Evolutionary conservation across 2,888 invertebrate genomes (phyloP).

Genomic region (Watsonalla binaria): DNA sequence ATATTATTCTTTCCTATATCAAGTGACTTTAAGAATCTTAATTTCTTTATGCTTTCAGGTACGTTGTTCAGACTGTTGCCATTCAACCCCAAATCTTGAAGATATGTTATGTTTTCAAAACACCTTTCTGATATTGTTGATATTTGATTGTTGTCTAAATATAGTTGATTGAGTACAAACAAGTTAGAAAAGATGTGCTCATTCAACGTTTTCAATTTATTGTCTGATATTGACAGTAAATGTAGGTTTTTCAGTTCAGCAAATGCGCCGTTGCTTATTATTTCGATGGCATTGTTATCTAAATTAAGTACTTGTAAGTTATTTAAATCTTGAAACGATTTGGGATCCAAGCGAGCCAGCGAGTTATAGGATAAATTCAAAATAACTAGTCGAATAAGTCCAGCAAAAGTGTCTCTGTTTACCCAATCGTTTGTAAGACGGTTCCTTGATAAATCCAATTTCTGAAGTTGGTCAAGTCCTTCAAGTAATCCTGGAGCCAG

Average conservation of each 20-base stretch:
- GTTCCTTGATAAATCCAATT: conserved; percentile 86
- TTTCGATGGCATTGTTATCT: conserved; percentile 84
- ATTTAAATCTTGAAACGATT: conserved; percentile 85
- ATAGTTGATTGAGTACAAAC: conserved; percentile 84
- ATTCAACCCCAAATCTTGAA: conserved; percentile 87
- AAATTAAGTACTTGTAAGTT: conserved; percentile 86
- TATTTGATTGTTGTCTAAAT: conserved; percentile 85
- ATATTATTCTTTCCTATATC: conserved; percentile 91
- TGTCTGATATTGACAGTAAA: conserved; percentile 85
- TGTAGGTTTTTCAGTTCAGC: conserved; percentile 86
- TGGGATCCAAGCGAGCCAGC: conserved; percentile 83
- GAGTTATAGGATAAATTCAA: conserved; percentile 86
- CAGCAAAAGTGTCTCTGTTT: conserved; percentile 86
- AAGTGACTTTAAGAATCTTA: conserved; percentile 84
- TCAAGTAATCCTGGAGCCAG: conserved; percentile 86
- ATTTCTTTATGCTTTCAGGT: conserved; percentile 82
- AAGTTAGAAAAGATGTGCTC: conserved; percentile 84
- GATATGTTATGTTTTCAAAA: conserved; percentile 86
- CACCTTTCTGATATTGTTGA: conserved; percentile 82
- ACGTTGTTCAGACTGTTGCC: conserved; percentile 83
- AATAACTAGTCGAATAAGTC: conserved; percentile 84
- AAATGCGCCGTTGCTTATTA: conserved; percentile 85
- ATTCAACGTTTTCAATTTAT: conserved; percentile 82
- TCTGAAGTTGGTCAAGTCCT: conserved; percentile 84
- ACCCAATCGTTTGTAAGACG: conserved; percentile 87